phyloP scores from a whole-genome alignment of 2,888 invertebrate genomes.

The Ectemnius continuus region DNA sequence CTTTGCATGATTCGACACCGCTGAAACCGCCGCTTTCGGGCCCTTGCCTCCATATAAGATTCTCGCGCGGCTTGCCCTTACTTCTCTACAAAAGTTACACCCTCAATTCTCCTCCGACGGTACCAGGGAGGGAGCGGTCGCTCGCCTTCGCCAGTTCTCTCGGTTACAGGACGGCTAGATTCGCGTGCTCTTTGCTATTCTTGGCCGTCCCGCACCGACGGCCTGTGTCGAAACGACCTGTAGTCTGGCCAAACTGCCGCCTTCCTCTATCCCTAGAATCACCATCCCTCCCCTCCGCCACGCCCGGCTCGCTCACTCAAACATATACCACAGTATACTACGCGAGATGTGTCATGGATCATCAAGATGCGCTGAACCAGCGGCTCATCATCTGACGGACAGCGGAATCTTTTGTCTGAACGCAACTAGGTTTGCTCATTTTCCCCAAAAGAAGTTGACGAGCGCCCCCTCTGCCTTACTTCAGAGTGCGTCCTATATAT shows the following conservation, averaged over 20 bases:
- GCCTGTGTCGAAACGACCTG: constrained; percentile 53
- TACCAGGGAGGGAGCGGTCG: constrained; percentile 70
- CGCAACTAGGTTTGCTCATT: neutral
- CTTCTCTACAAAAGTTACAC: constrained; percentile 39
- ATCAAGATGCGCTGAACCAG: too few relatives aligned
- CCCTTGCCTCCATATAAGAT: constrained; percentile 68
- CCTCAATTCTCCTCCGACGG: constrained; percentile 45
- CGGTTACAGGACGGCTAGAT: constrained; percentile 66
- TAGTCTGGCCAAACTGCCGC: constrained; percentile 9
- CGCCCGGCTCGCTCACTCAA: too few relatives aligned
- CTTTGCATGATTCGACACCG: constrained; percentile 62
- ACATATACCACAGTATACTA: too few relatives aligned
- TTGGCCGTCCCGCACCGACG: constrained; percentile 64
- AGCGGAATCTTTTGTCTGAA: too few relatives aligned
- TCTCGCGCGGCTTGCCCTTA: constrained; percentile 39
- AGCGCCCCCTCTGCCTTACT: too few relatives aligned
- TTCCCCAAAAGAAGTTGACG: too few relatives aligned
- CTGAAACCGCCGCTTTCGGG: constrained; percentile 62
- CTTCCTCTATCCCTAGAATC: neutral
- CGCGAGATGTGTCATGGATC: too few relatives aligned
- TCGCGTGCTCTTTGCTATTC: constrained; percentile 73
- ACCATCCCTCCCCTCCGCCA: neutral
- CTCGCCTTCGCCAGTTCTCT: constrained; percentile 56
- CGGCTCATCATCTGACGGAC: too few relatives aligned
- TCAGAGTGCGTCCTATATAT: too few relatives aligned